These are phyloP conservation scores for Rhizoglyphus robini DNA, from an alignment of 1,140 invertebrate species.

Conservation along the genomic window DNA sequence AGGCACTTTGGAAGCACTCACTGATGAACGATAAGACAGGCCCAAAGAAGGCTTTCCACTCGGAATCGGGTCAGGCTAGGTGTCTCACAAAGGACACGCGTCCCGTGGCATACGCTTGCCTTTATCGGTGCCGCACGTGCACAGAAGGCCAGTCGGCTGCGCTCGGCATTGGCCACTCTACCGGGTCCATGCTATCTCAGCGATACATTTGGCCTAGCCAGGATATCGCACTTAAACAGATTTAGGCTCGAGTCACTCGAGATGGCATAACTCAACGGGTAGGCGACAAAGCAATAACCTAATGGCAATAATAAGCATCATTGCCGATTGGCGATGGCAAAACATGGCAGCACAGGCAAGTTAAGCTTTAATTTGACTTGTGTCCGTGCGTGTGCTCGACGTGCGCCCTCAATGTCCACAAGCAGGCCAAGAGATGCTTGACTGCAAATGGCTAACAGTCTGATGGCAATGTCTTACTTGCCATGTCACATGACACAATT, in stretches of 20 bases:
- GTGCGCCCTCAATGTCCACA: background rate
- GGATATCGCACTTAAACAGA: conserved; percentile 18
- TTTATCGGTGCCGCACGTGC: background rate
- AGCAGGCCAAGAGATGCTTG: no score
- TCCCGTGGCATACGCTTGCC: background rate
- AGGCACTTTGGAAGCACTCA: background rate
- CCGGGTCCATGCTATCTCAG: background rate
- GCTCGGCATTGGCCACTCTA: background rate
- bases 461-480: no score
- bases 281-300: background rate
- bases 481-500: no score
- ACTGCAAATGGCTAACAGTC: no score
- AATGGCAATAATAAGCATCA: conserved; percentile 7
- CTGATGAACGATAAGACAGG: no score
- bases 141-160: background rate
- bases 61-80: no score
- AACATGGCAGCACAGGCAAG: background rate
- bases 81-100: conserved; percentile 6
- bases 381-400: background rate
- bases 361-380: background rate
- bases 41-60: no score
- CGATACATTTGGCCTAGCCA: no score
- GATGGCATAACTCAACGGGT: no score
- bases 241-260: background rate
- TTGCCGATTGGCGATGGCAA: background rate